Conservation (phyloP, 30 jellyfish, hydroid and myxozoan genomes). For the Hydra vulgaris region DNA sequence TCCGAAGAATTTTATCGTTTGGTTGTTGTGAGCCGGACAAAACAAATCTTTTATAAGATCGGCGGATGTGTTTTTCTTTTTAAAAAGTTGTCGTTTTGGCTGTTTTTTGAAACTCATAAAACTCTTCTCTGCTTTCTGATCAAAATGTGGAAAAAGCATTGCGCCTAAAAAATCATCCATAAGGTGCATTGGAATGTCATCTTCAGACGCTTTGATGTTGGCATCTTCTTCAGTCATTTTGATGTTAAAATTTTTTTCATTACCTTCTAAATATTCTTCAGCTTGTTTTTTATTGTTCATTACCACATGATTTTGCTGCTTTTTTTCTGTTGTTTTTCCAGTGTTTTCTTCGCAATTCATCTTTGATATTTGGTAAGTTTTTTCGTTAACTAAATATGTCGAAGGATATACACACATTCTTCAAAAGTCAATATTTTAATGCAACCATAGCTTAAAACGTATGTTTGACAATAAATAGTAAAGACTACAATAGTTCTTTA, state of each 20-base stretch:
- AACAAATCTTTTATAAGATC: not conserved
- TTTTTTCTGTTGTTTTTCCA: not conserved
- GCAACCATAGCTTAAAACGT: not conserved
- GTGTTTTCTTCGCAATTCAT: not conserved
- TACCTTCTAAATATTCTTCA: too few species aligned
- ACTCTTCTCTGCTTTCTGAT: not conserved
- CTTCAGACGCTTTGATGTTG: too few species aligned
- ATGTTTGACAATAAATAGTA: not conserved
- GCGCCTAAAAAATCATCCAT: constrained; percentile 3
- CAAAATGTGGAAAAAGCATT: constrained; percentile 9
- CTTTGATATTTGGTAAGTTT: not conserved
- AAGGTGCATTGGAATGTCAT: not conserved
- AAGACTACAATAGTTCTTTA: not conserved
- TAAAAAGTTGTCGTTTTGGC: not conserved
- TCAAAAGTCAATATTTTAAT: not conserved
- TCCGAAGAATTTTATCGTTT: constrained; percentile 13
- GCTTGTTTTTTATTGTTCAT: not conserved
- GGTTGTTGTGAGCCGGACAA: constrained; percentile 16
- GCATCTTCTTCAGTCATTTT: too few species aligned
- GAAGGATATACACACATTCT: not conserved
- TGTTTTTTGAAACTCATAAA: not conserved
- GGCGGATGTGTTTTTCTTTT: not conserved
- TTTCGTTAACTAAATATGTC: too few species aligned
- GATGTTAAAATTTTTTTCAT: too few species aligned
- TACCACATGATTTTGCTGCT: not conserved